These are phyloP conservation scores for Choloepus hoffmanni DNA, from an alignment of 2,113 vertebrate genomes.

Conservation along the genomic window DNA sequence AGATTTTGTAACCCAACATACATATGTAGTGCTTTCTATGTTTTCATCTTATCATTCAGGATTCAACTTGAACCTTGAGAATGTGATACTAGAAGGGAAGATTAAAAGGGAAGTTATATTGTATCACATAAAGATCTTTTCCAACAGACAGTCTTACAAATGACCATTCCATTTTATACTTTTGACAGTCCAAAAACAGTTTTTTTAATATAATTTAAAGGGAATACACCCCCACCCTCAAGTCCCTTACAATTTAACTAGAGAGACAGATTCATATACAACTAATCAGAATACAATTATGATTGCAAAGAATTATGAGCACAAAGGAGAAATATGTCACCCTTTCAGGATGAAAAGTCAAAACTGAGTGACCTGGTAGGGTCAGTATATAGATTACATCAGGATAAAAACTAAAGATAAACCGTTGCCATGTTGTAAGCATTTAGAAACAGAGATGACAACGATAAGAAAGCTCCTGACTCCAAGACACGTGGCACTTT, in stretches of 20 bases:
- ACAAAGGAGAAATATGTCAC: not conserved
- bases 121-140: not conserved
- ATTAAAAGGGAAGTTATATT: not conserved
- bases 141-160: not conserved
- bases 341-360: conserved; percentile 31
- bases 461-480: not conserved
- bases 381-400: not conserved
- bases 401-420: not conserved
- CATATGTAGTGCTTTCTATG: not conserved
- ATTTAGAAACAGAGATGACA: not conserved
- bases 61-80: conserved; percentile 13
- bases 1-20: not conserved
- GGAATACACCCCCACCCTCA: not conserved
- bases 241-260: not conserved
- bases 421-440: not conserved
- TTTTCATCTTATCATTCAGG: not conserved
- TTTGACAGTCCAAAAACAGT: not conserved
- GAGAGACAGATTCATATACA: not conserved
- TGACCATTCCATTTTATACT: conserved; percentile 5
- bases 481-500: not conserved
- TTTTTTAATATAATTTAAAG: not conserved
- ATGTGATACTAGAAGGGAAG: conserved; percentile 15
- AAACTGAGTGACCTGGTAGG: not conserved
- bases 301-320: not conserved
- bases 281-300: conserved; percentile 21